Percentiles rank a stretch among this genome's conserved stretches.
Evolutionary conservation across 2,113 vertebrate genomes (phyloP).

Genomic region (Lepus europaeus): DNA sequence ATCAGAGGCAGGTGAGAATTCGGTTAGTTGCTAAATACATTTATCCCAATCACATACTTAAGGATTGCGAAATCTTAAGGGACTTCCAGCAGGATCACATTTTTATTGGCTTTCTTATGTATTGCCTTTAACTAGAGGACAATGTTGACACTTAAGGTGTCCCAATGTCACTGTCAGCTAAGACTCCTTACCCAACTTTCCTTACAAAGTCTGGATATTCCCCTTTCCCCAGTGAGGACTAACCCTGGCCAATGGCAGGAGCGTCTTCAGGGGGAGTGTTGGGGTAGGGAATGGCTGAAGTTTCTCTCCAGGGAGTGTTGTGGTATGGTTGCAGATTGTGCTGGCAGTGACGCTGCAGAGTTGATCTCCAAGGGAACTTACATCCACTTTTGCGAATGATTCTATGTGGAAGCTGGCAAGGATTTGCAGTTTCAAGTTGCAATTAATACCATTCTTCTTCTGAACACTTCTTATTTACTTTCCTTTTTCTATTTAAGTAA

Average conservation of each 20-base stretch:
- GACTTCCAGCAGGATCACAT: background rate
- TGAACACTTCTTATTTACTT: background rate
- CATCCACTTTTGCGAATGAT: background rate
- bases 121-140: background rate
- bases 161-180: background rate
- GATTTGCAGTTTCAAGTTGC: background rate
- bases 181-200: background rate
- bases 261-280: too few species aligned
- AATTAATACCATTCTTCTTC: background rate
- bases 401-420: background rate
- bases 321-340: background rate
- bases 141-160: background rate
- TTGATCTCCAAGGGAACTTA: background rate
- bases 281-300: background rate
- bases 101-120: background rate
- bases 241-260: background rate
- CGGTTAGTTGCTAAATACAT: conserved; percentile 12
- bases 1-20: background rate
- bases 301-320: too few species aligned
- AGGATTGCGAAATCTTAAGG: background rate
- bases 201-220: background rate
- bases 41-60: background rate
- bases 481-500: background rate
- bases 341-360: background rate
- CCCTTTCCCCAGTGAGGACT: background rate